phyloP scores from a whole-genome alignment of 2,113 vertebrate species.

The Dunckerocampus dactyliophorus region DNA sequence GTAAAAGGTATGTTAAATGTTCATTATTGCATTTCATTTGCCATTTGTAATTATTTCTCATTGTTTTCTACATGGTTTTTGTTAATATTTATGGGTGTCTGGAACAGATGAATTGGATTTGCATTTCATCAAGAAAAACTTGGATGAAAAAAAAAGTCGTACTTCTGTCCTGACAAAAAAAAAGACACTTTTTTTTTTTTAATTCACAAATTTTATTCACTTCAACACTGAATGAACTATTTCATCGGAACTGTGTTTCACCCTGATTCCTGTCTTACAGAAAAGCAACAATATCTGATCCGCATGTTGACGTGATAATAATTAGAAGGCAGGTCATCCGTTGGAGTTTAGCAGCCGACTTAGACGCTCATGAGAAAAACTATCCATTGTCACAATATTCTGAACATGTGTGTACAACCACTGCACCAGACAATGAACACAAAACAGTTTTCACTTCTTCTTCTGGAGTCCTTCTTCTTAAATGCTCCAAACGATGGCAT shows the following conservation, averaged over 20 bases:
- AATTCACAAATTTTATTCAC: slow-evolving; percentile 70
- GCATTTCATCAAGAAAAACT: too few species aligned
- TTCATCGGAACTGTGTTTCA: slow-evolving; percentile 56
- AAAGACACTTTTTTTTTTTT: slow-evolving; percentile 19
- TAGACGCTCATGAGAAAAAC: slow-evolving; percentile 20
- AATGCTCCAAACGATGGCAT: slow-evolving; percentile 49
- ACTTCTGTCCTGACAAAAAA: slow-evolving; percentile 21
- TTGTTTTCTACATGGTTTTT: too few species aligned
- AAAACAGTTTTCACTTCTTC: slow-evolving; percentile 14
- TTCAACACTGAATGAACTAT: slow-evolving; percentile 61
- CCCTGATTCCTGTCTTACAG: slow-evolving; percentile 69
- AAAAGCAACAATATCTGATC: slow-evolving; percentile 43
- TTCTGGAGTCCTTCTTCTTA: slow-evolving; percentile 46
- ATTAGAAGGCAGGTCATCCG: slow-evolving; percentile 46
- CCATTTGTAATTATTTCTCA: too few species aligned
- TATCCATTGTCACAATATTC: slow-evolving; percentile 39
- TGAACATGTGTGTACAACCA: slow-evolving; percentile 51
- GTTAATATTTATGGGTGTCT: too few species aligned
- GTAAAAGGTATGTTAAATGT: too few species aligned
- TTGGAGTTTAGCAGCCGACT: slow-evolving; percentile 49
- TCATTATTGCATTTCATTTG: too few species aligned
- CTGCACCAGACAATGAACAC: slow-evolving; percentile 44
- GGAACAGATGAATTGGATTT: too few species aligned
- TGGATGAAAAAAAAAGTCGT: too few species aligned
- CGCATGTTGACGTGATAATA: slow-evolving; percentile 17